Base-by-base conservation (phyloP, 2,113 vertebrate species). In the Falco punctatus region DNA sequence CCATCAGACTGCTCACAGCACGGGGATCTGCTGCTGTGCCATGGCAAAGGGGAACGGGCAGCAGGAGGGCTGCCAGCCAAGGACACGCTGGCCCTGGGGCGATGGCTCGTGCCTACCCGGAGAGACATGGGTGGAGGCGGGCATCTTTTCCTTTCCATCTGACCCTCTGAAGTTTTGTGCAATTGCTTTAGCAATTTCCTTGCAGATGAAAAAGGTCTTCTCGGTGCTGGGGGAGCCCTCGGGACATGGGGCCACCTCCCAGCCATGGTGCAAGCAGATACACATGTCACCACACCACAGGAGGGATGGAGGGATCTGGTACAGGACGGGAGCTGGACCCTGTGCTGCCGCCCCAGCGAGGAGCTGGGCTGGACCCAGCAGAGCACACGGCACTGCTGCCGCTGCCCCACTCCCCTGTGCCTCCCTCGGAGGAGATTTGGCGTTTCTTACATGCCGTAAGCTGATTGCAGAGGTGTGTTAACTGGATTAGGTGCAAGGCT, bases 401-500 rank as follows among this genome's bases (percentile, higher is more conserved):
- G 6, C 92, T 30, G 61, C 44, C 78, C 84, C 6, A 1, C 33
- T 86, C n/a, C 90, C 81, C 82, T 22, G 59, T 4, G 4, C 86
- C 57, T 64, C 89, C 90, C 85, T 77, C 8, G 2, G 89, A 95
- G 97, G 88, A 94, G 97, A 97, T 98, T 44, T 92, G 92, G 90
- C 95, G 93, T 95, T 97, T 95, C 97, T 95, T 94, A 86, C 91
- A 84, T 0, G 19, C 72, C 28, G 0, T 97, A 98, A 98, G 94
- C 74, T 18, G 97, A 96, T 98, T 93, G 96, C n/a, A 26, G 92
- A 86, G 94, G 91, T 95, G 98, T 14, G 75, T 65, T 97, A 98
- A 98, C 92, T 10, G 93, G 98, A 98, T 98, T 97, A 97, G 86
- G 71, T 88, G 70, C 92, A 91, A 94, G 65, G 96, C 94, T 78